Base-by-base conservation (phyloP, 2,113 vertebrate genomes). In the Perca schrenkii region DNA sequence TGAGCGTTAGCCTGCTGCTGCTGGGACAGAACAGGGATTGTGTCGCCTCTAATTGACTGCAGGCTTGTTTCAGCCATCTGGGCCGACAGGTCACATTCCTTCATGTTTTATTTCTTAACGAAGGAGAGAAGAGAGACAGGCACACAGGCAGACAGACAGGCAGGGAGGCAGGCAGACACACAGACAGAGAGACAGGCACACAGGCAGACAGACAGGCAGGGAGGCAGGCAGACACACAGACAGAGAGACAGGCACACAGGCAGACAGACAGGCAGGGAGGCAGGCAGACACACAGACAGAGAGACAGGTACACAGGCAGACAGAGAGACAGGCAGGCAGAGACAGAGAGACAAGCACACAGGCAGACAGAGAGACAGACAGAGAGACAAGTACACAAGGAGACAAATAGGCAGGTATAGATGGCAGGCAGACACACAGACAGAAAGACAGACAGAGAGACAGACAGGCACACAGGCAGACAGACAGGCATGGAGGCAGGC, bases 31-130 rank as follows among this genome's bases (percentile, higher is more conserved):
- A 90, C 82, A 17, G 4, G 88, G 84, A 91, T 93, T 94, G 94
- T 94, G 81, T 70, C 67, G 75, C 43, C 83, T 80, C 62, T 94
- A 95, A 95, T 94, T 94, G 90, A 90, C 86, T 93, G 89, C 93
- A 94, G 93, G 71, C 73, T 93, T 89, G 71, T 83, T 67, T 68
- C 57, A 49, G 80, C 89, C 88, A 71, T 86, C 81, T 82, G 84
- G 65, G 28, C 50, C 50, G 64, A 84, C 82, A 86, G 64, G 72
- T 89, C 85, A 82, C 88, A 91, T 92, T 93, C 89, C 90, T 47
- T 19, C 82, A 74, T 66, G 70, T 93, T 92, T 92, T 89, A 90
- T 86, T 94, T 85, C 89, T 88, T 90, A 89, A 93, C 85, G 86
- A 91, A 93, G 85, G 74, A 34, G 57, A 68, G 6, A 1, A 34